Evolutionary conservation across 2,888 invertebrate species (phyloP), one percentile per base, ranked within the genome.

Genomic region (Allygus modestus): DNA sequence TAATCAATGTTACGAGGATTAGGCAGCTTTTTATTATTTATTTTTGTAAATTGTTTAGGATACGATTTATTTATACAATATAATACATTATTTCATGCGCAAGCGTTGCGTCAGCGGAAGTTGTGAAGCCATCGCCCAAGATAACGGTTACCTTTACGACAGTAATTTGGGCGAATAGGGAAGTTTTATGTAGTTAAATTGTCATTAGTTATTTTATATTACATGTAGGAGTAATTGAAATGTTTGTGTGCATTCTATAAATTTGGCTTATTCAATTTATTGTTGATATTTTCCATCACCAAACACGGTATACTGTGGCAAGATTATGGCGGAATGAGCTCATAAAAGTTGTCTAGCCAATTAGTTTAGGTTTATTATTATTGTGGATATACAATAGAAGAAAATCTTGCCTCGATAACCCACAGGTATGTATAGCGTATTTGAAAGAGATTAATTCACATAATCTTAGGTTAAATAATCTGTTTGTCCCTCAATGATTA

Each of bases 81-180:
- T 20, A n/a, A 46, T 77, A 77, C 46, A 77, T 43, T 26, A 23
- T 28, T 54, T 84, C 33, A 58, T 82, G 84, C 84, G 84, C 84
- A 84, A 81, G 84, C 84, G 83, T 84, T 81, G 81, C 71, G 81
- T 81, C 84, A 82, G 81, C 84, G 84, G 84, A 84, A 84, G 84
- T 84, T 58, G 84, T 71, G 81, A 84, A 84, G 84, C 84, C 84
- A 84, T 84, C 84, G 84, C 84, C 84, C 84, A 84, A 84, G 84
- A 82, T 84, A 84, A 84, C 84, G 81, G 84, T 84, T 83, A 79
- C 79, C 54, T 23, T 77, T 54, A 79, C 54, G n/a, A 58, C 46
- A 79, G 79, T 54, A 31, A 79, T 41, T 77, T 46, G 43, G 46
- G 77, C 41, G 51, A 41, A 46, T 77, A 28, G 77, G 46, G 26